Evolutionary conservation across 2,797 vertebrate species (phyloP).

Genomic region (Cirrhinus mrigala): DNA sequence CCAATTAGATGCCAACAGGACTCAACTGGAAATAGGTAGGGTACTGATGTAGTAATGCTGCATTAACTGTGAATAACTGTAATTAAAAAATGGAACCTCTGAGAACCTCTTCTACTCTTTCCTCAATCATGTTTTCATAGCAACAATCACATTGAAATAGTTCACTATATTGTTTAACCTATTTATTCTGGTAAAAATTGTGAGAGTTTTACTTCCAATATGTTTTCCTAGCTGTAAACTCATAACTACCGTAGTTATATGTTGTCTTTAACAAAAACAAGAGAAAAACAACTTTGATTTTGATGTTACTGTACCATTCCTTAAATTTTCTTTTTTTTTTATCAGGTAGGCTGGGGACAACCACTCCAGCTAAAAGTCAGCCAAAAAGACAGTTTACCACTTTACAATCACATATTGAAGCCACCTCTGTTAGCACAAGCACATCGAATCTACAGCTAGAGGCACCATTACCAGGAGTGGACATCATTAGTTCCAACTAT

Average conservation of each 20-base stretch:
- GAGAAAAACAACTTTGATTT: background rate
- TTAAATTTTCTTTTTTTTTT: slow-evolving; percentile 60
- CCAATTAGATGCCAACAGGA: slow-evolving; percentile 51
- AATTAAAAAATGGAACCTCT: background rate
- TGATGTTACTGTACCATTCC: background rate
- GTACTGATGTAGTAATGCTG: background rate
- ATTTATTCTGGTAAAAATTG: background rate
- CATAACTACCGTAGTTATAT: too few relatives aligned
- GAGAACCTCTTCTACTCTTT: background rate
- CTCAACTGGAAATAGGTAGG: slow-evolving; percentile 68
- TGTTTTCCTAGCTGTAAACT: too few relatives aligned
- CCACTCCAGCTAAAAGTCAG: slow-evolving; percentile 45
- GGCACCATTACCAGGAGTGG: slow-evolving; percentile 43
- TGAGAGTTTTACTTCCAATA: background rate
- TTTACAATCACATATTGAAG: slow-evolving; percentile 39
- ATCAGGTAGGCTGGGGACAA: slow-evolving; percentile 51
- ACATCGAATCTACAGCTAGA: slow-evolving; percentile 50
- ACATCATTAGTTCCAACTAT: slow-evolving; percentile 48
- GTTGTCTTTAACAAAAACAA: background rate
- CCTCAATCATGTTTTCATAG: background rate
- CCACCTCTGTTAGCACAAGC: slow-evolving; percentile 28
- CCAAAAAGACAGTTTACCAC: slow-evolving; percentile 57
- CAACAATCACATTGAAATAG: background rate
- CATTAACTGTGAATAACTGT: background rate
- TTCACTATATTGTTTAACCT: background rate